phyloP scores from a whole-genome alignment of 2,113 vertebrate genomes.

The Choloepus hoffmanni region DNA sequence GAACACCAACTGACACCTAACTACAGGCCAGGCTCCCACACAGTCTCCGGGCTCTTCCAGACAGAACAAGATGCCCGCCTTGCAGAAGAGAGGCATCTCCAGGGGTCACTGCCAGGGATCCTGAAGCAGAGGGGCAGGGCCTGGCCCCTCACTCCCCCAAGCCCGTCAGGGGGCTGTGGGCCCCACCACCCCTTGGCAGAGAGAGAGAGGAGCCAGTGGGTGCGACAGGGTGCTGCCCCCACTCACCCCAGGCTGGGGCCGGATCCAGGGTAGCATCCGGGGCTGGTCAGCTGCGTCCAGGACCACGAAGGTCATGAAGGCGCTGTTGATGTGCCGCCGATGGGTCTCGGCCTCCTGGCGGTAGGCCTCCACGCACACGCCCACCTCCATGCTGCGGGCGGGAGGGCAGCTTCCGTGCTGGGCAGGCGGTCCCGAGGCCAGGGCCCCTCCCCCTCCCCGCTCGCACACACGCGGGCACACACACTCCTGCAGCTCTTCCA shows the following conservation, averaged over 20 bases:
- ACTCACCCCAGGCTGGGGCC: conserved; percentile 93
- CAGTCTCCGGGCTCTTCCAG: neutral
- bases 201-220: neutral
- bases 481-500: neutral
- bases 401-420: neutral
- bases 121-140: neutral
- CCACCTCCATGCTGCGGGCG: conserved; percentile 95
- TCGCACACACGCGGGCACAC: neutral
- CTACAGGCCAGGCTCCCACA: neutral
- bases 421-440: neutral
- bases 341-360: conserved; percentile 89
- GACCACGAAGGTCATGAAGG: conserved; percentile 98
- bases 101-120: neutral
- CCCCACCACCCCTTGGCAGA: neutral
- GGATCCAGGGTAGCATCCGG: conserved; percentile 89
- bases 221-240: rapidly evolving
- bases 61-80: neutral
- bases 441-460: rapidly evolving
- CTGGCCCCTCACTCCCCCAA: neutral
- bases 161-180: neutral
- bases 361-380: conserved; percentile 96
- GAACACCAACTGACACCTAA: neutral
- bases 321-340: conserved; percentile 95
- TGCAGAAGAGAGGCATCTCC: neutral
- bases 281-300: conserved; percentile 90